Conservation (phyloP, 1,140 invertebrate genomes). For the Brachionus koreanus region DNA sequence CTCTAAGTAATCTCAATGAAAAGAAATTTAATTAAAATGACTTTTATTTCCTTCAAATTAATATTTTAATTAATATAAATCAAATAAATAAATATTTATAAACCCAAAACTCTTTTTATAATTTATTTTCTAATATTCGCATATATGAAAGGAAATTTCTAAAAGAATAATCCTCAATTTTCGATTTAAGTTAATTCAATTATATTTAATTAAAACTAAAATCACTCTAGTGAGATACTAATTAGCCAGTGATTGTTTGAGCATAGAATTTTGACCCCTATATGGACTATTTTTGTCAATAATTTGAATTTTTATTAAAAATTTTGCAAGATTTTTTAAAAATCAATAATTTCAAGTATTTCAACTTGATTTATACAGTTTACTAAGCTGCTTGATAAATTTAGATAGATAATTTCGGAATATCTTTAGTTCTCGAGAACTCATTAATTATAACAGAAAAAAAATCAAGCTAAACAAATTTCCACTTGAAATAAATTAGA, state of each 20-base stretch:
- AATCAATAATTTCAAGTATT: slow-evolving; percentile 4
- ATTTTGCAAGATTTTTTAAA: neutral
- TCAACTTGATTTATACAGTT: neutral
- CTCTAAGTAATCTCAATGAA: no score
- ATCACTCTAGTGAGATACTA: neutral
- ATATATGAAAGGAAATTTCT: neutral
- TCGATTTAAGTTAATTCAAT: neutral
- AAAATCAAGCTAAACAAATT: neutral
- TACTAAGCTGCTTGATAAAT: neutral
- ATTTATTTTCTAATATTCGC: neutral
- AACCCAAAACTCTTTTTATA: neutral
- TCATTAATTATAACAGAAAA: slow-evolving; percentile 2
- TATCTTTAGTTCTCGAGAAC: neutral
- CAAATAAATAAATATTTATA: neutral
- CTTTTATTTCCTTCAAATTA: neutral
- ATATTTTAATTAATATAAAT: neutral
- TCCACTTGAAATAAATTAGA: neutral
- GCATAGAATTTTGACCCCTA: neutral
- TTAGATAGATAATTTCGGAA: neutral
- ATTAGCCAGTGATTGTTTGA: neutral
- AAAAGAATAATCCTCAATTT: neutral
- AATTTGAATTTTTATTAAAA: neutral
- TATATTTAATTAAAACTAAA: neutral
- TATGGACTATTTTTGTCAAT: neutral
- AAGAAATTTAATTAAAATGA: no score